Evolutionary conservation across 2,888 invertebrate species (phyloP).

Genomic region (Orchesella flavescens): DNA sequence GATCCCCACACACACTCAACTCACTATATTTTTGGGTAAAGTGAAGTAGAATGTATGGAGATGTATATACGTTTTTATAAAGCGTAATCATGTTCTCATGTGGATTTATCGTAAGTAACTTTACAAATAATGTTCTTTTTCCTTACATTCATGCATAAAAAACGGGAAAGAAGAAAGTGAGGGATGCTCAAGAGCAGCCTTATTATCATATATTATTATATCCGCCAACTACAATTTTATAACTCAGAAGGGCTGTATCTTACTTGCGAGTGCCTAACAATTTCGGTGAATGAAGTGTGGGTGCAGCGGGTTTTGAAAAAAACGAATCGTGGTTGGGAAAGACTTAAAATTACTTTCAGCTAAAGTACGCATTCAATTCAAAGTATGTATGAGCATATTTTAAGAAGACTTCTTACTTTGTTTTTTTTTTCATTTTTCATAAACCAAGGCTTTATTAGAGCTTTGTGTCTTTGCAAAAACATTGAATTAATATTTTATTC

Average conservation of each 20-base stretch:
- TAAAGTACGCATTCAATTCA: too few species aligned
- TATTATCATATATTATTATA: not conserved
- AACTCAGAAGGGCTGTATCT: too few species aligned
- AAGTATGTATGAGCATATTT: too few species aligned
- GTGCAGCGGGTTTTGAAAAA: not conserved
- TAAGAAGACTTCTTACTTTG: too few species aligned
- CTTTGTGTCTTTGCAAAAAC: too few species aligned
- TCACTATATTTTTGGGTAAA: not conserved
- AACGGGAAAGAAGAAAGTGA: not conserved
- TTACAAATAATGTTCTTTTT: slow-evolving; percentile 36
- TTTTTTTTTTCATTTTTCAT: too few species aligned
- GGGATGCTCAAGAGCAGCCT: too few species aligned
- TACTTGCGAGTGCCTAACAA: not conserved
- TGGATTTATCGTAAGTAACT: slow-evolving; percentile 40
- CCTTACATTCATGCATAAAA: not conserved
- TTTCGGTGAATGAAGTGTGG: not conserved
- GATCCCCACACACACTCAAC: slow-evolving; percentile 33
- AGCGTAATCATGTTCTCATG: slow-evolving; percentile 39
- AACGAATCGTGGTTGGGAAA: not conserved
- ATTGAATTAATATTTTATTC: too few species aligned
- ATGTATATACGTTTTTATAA: slow-evolving; percentile 36
- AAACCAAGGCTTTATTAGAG: too few species aligned
- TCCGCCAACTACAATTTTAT: too few species aligned
- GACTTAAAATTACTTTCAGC: not conserved
- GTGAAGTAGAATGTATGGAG: slow-evolving; percentile 2